Evolutionary conservation across 2,888 invertebrate species (phyloP).

Genomic region (Balanococcus diminutus): DNA sequence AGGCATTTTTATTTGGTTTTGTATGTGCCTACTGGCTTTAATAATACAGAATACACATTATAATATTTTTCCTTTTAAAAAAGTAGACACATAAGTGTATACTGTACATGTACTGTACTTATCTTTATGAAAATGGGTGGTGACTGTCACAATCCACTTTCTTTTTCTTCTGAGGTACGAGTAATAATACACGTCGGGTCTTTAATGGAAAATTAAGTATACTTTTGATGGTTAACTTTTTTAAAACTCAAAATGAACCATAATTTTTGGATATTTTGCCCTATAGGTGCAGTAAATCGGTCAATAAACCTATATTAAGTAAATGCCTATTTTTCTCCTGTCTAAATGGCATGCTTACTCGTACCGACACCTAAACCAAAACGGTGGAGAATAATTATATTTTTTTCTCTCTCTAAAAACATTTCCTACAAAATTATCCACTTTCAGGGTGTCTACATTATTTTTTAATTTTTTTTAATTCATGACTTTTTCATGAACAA

Average conservation of each 20-base stretch:
- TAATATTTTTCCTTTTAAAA: neutral
- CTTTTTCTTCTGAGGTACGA: neutral
- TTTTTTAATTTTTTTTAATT: no score
- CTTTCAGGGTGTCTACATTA: no score
- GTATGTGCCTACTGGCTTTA: neutral
- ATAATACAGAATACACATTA: neutral
- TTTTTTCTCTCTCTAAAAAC: no score
- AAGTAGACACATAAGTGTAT: no score
- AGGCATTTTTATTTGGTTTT: neutral
- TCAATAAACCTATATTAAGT: no score
- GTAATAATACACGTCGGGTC: neutral
- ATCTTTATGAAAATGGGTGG: neutral
- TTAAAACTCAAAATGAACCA: neutral
- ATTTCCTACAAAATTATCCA: no score
- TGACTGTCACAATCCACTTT: neutral
- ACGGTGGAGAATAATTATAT: no score
- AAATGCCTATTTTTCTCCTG: no score
- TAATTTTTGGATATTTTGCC: neutral
- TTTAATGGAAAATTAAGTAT: neutral
- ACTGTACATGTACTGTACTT: neutral
- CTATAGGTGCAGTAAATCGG: neutral
- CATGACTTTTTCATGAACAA: no score
- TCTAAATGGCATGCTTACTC: no score
- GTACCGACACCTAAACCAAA: no score
- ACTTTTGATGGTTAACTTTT: neutral